Evolutionary conservation across 2,797 vertebrate genomes (phyloP).

Genomic region (Rhinoraja longicauda): DNA sequence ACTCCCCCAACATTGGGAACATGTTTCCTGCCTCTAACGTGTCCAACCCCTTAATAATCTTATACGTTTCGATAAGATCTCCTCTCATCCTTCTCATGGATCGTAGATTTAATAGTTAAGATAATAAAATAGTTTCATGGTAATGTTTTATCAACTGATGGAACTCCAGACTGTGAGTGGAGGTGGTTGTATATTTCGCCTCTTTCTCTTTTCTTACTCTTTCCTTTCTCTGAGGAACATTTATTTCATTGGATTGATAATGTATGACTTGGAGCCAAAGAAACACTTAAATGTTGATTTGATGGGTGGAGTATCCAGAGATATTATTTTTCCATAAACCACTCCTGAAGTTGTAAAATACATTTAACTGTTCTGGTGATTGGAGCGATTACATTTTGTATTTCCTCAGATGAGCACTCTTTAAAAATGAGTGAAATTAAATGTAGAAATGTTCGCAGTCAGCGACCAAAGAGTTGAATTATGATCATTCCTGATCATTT

Average conservation of each 20-base stretch:
- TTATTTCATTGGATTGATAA: neutral
- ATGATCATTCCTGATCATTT: neutral
- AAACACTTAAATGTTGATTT: neutral
- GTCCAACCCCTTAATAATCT: too few species aligned
- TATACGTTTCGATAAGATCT: too few species aligned
- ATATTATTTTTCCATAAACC: neutral
- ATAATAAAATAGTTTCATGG: neutral
- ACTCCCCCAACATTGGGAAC: too few species aligned
- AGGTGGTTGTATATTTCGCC: neutral
- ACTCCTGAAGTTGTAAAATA: constrained; percentile 1
- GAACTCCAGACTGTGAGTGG: neutral
- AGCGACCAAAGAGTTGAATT: neutral
- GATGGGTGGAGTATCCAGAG: neutral
- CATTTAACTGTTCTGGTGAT: constrained; percentile 13
- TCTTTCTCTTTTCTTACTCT: neutral
- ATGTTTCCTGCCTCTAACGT: too few species aligned
- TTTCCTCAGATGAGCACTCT: neutral
- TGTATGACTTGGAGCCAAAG: neutral
- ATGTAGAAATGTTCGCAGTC: neutral
- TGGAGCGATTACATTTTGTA: neutral
- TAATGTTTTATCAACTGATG: neutral
- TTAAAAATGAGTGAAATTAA: neutral
- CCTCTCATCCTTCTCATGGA: too few species aligned
- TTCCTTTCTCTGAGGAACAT: neutral
- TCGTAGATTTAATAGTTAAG: neutral